Percentiles rank a stretch among this genome's conserved stretches.
phyloP scores from a whole-genome alignment of 37 sponge, comb jelly and placozoan genomes.

The Beroe forskalii region DNA sequence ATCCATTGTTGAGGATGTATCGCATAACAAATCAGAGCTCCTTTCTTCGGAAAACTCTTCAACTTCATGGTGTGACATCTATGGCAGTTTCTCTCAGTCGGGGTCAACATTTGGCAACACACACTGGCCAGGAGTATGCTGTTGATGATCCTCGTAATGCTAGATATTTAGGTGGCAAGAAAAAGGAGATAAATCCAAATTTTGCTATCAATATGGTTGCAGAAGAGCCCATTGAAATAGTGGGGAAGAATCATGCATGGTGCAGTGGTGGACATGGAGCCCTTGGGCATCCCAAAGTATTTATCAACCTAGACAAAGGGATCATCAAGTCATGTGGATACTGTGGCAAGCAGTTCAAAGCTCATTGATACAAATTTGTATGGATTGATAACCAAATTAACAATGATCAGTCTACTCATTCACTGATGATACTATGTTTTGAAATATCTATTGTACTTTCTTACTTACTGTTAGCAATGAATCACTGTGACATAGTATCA shows the following conservation, averaged over 20 bases:
- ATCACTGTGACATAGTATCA: too few relatives aligned
- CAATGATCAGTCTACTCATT: too few relatives aligned
- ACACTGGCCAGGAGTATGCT: constrained; percentile 29
- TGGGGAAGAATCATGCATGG: constrained; percentile 18
- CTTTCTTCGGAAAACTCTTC: too few relatives aligned
- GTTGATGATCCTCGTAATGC: constrained; percentile 37
- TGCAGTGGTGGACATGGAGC: constrained; percentile 53
- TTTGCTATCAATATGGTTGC: constrained; percentile 61
- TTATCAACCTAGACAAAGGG: constrained; percentile 46
- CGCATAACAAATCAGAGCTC: too few relatives aligned
- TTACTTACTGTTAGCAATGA: too few relatives aligned
- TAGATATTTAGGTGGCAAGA: constrained; percentile 46
- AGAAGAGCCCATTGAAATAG: constrained; percentile 18
- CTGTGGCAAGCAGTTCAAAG: constrained; percentile 61
- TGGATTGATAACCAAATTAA: too few relatives aligned
- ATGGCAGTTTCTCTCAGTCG: too few relatives aligned
- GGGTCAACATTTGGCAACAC: not conserved
- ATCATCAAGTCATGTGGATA: constrained; percentile 46
- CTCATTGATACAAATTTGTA: constrained; percentile 48
- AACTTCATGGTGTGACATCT: too few relatives aligned
- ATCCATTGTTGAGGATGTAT: too few relatives aligned
- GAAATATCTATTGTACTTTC: too few relatives aligned
- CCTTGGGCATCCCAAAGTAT: constrained; percentile 41
- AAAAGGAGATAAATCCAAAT: constrained; percentile 41
- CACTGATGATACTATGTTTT: too few relatives aligned